Conservation (phyloP, 1,140 invertebrate genomes). For the Arctopsyche grandis region DNA sequence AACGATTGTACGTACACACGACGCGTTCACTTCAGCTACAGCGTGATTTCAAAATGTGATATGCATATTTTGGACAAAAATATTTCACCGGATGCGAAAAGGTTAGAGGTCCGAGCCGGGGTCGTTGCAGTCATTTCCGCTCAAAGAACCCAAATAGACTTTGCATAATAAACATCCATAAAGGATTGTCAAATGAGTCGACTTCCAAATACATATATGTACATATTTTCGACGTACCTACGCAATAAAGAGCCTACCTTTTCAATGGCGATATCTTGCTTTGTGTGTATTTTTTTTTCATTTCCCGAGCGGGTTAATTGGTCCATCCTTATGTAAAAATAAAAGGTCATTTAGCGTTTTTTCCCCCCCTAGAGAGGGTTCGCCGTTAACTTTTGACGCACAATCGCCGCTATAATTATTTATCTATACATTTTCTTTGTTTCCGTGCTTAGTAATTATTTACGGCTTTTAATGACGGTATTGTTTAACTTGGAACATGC, state of each 20-base stretch:
- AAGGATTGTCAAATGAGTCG: not conserved
- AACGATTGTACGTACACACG: no score
- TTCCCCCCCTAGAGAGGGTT: not conserved
- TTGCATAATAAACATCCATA: slow-evolving; percentile 32
- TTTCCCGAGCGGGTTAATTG: no score
- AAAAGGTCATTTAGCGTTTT: no score
- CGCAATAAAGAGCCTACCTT: no score
- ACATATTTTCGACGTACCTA: no score
- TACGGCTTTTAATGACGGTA: slow-evolving; percentile 19
- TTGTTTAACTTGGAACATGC: not conserved
- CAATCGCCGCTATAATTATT: not conserved
- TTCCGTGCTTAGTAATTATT: slow-evolving; percentile 6
- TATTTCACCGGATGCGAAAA: slow-evolving; percentile 25
- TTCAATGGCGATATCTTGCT: no score
- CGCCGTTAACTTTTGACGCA: not conserved
- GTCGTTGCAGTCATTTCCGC: slow-evolving; percentile 42
- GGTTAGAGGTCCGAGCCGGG: slow-evolving; percentile 34
- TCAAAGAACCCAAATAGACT: slow-evolving; percentile 8
- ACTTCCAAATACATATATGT: no score
- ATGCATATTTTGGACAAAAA: not conserved
- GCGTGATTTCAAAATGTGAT: not conserved
- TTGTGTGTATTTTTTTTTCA: no score
- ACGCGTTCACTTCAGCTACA: not conserved
- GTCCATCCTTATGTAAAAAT: no score
- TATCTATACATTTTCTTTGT: slow-evolving; percentile 22